Conservation (phyloP, 2,113 vertebrate species). For the Thalassarche chlororhynchos region DNA sequence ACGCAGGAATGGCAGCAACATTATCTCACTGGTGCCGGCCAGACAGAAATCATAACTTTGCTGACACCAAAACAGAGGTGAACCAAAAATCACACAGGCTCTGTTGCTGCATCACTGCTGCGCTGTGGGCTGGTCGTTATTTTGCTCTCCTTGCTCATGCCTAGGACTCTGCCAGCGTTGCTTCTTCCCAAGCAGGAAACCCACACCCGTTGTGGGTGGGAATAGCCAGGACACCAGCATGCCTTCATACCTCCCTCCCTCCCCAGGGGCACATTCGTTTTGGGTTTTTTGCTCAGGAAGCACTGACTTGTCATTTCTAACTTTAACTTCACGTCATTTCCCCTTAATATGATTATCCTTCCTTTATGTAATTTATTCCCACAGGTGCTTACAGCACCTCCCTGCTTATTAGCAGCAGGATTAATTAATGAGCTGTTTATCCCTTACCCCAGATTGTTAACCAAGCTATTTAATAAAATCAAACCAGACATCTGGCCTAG, state of each 20-base stretch:
- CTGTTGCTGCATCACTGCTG: neutral
- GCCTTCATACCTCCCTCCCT: neutral
- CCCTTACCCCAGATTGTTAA: neutral
- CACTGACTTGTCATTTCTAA: neutral
- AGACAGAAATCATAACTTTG: neutral
- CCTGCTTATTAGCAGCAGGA: neutral
- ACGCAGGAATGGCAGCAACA: neutral
- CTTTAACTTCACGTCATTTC: neutral
- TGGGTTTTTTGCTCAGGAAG: neutral
- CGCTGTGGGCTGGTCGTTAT: neutral
- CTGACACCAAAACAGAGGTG: neutral
- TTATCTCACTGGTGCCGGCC: neutral
- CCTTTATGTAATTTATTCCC: neutral
- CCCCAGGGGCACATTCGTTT: neutral
- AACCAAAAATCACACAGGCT: neutral
- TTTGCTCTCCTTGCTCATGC: neutral
- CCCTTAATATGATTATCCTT: neutral
- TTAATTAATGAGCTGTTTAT: slow-evolving; percentile 23
- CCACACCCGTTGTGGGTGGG: neutral
- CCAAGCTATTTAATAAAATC: slow-evolving; percentile 3
- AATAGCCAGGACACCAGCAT: neutral
- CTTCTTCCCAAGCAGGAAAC: neutral
- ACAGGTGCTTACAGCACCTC: neutral
- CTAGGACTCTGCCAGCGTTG: neutral
- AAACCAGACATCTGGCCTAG: neutral